Percentiles rank a stretch among this genome's conserved stretches.
phyloP scores from a whole-genome alignment of 2,888 invertebrate genomes.

The Aleiodes leptofemur region DNA sequence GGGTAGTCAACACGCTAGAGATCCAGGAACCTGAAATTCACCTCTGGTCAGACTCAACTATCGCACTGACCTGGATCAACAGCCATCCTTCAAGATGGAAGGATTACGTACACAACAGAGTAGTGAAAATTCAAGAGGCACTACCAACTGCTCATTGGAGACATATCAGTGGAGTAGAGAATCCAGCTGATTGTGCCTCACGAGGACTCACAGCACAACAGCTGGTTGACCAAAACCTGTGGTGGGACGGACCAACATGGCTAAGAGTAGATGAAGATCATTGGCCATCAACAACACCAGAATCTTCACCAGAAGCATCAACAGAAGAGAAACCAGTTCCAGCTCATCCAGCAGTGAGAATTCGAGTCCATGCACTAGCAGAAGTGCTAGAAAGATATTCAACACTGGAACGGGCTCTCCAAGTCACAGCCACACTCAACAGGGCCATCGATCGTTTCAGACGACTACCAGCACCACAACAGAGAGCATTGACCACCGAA shows the following conservation, averaged over 20 bases:
- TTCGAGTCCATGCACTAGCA: too few relatives aligned
- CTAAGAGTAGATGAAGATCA: background rate
- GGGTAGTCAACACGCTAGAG: background rate
- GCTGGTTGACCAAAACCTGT: background rate
- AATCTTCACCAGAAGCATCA: too few relatives aligned
- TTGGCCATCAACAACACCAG: background rate
- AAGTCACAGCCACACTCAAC: too few relatives aligned
- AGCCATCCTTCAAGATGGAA: slow-evolving; percentile 4
- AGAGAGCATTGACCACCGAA: too few relatives aligned
- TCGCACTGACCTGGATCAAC: slow-evolving; percentile 9
- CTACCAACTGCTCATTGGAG: slow-evolving; percentile 8
- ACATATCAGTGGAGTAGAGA: background rate
- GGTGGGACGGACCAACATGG: slow-evolving; percentile 21
- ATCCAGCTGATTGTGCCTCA: slow-evolving; percentile 9
- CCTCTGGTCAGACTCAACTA: slow-evolving; percentile 16
- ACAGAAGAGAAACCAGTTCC: too few relatives aligned
- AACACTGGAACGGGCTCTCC: too few relatives aligned
- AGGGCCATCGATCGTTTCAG: too few relatives aligned
- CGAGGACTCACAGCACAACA: background rate
- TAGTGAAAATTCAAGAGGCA: background rate
- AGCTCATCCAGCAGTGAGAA: too few relatives aligned
- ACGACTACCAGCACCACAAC: too few relatives aligned
- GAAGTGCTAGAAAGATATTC: too few relatives aligned
- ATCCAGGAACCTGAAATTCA: background rate
- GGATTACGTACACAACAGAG: slow-evolving; percentile 10